Evolutionary conservation across 2,113 vertebrate genomes (phyloP), one percentile per base, ranked within the genome.

Genomic region (Marcusenius ussheri): DNA sequence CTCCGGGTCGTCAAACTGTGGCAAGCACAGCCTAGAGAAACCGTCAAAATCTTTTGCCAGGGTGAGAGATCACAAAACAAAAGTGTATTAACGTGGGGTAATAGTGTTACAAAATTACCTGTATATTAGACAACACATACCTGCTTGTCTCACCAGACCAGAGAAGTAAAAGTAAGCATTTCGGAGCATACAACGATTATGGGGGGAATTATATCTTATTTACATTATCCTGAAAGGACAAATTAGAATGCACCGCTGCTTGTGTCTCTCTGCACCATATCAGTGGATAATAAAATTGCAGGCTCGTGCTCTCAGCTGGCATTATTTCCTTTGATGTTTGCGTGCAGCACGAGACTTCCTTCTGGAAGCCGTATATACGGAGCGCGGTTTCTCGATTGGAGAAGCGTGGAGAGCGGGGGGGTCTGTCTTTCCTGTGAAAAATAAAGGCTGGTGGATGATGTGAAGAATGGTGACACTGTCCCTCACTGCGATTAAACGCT

Each of bases 221-320:
- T 80, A 45, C 49, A 49, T 90, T 51, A 80, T 58, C 27, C 62
- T 70, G 88, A 35, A 62, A 45, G 31, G 31, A n/a, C 46, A 58
- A 91, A 91, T 86, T 91, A 90, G 89, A 89, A 89, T 96, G 94
- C 94, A 95, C 95, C 95, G 96, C 94, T 93, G 95, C 95, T 96
- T 90, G 93, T 95, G 95, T 93, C 93, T 90, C 91, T 96, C 95
- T 95, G 95, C 93, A 96, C 95, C 11, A 9, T 94, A 93, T 95
- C 93, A 93, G 95, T 94, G 96, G 95, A 95, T 80, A 88, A 92
- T 95, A 96, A 93, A 96, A 93, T 95, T 96, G 96, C 95, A 96
- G 96, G 96, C 96, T 96, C 95, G 94, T 95, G 95, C 97, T 97
- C 96, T 96, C 96, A 95, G 96, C 96, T 96, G 96, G 97, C 97